Conservation (phyloP, 2,797 vertebrate genomes). For the Spizella passerina region DNA sequence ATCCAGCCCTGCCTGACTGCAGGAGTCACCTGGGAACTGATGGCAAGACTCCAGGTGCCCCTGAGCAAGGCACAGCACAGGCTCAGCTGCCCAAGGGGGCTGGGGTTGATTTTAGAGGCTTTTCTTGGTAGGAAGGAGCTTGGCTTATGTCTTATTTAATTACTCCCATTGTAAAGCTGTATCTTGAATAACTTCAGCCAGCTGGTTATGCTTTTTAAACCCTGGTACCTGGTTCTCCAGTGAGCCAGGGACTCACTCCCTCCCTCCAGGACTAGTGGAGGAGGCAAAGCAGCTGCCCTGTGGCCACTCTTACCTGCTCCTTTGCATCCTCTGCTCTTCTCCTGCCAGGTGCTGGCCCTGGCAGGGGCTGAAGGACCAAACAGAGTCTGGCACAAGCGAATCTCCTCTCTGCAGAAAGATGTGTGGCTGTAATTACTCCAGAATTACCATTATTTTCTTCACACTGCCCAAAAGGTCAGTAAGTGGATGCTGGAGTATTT, state of each 20-base stretch:
- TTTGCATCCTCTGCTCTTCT: not conserved
- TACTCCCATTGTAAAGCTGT: not conserved
- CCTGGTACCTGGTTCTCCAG: not conserved
- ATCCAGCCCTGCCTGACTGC: not conserved
- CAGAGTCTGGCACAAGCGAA: accelerated
- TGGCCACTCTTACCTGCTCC: not conserved
- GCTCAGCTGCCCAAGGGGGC: not conserved
- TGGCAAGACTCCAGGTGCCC: accelerated
- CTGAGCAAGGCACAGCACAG: not conserved
- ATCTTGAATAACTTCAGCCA: not conserved
- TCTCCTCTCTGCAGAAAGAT: not conserved
- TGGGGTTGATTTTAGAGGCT: not conserved
- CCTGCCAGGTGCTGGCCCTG: not conserved
- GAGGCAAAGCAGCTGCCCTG: not conserved
- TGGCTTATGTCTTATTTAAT: not conserved
- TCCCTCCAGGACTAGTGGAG: accelerated
- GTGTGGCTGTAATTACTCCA: not conserved
- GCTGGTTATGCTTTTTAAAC: accelerated
- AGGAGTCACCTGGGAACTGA: accelerated
- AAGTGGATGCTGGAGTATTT: not conserved
- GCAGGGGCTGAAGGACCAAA: not conserved
- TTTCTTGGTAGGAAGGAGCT: not conserved
- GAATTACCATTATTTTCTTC: not conserved
- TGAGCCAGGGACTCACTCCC: accelerated
- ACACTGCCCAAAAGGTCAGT: accelerated